Evolutionary conservation across 1,140 invertebrate genomes (phyloP), one percentile per base, ranked within the genome.

Genomic region (Papilio glaucus): DNA sequence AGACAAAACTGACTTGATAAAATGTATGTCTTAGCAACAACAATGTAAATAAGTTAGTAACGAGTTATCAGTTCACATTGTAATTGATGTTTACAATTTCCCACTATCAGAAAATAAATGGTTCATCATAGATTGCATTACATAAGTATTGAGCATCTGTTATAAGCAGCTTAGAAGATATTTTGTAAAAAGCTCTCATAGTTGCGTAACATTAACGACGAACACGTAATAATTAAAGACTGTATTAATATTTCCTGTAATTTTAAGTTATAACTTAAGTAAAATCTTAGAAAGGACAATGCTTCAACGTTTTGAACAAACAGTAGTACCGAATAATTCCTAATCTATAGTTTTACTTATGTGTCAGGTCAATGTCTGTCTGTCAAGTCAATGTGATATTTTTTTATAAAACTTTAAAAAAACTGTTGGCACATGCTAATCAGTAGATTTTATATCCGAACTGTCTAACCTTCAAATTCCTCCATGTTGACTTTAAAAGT

Each of bases 91-190:
- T 37, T 29, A 63, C 33, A 62, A 62, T 38, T 15, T 63, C 18
- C 29, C 61, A 38, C 29, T 63, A 63, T 63, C 61, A 18, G 13
- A 63, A 49, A 38, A 63, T 37, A 33, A 63, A 63, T 33, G 24
- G 57, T 33, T 5, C 57, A 61, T 61, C 29, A 21, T n/a, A 61
- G 24, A 61, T 33, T 2, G 7, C 42, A 49, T 45, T 45, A 49
- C 45, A 49, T 49, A 49, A 49, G 18, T 49, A 49, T 49, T 49
- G 15, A 49, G 42, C n/a, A n/a, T 45, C 13, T 42, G 1, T 45
- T 6, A 45, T 45, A n/a, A 0, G 6, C 10, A 18, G 45, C 15
- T 6, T 49, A 49, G 8, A 9, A 49, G 3, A 18, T 49, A 21
- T 49, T 8, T 8, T 9, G 18, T 18, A 21, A 21, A 21, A 1